Conservation (phyloP, 2,888 invertebrate species). For the Drosophila anceps region DNA sequence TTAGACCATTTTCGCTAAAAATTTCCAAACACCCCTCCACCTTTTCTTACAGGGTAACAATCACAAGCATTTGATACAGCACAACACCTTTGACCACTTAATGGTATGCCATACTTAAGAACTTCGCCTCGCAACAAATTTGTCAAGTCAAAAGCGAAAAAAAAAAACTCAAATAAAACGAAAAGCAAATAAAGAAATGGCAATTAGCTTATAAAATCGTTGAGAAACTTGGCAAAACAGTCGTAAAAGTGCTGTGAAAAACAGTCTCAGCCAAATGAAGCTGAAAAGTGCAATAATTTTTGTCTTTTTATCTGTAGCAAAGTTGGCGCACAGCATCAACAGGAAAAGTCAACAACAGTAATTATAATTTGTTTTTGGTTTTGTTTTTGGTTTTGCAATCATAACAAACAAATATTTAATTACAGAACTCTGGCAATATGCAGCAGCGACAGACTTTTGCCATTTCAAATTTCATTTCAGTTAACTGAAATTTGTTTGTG, state of each 20-base stretch:
- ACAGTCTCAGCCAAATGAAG: conserved; percentile 40
- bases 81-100: conserved; percentile 30
- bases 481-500: not conserved
- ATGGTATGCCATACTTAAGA: conserved; percentile 29
- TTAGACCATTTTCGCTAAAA: too few relatives aligned
- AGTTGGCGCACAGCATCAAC: conserved; percentile 28
- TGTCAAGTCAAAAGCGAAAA: conserved; percentile 17
- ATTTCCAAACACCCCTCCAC: not conserved
- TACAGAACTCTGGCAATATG: conserved; percentile 22
- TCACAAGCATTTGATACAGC: not conserved
- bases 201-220: conserved; percentile 44
- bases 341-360: conserved; percentile 29
- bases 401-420: conserved; percentile 42
- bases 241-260: conserved; percentile 29
- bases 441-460: conserved; percentile 21
- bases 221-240: conserved; percentile 53
- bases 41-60: not conserved
- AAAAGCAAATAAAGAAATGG: conserved; percentile 10
- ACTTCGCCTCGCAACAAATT: conserved; percentile 2
- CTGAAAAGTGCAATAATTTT: conserved; percentile 60
- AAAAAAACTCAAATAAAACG: not conserved
- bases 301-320: conserved; percentile 46
- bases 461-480: conserved; percentile 21
- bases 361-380: conserved; percentile 44
- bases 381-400: conserved; percentile 12